Conservation (phyloP, 2,888 invertebrate genomes). For the Cheilosia soror region DNA sequence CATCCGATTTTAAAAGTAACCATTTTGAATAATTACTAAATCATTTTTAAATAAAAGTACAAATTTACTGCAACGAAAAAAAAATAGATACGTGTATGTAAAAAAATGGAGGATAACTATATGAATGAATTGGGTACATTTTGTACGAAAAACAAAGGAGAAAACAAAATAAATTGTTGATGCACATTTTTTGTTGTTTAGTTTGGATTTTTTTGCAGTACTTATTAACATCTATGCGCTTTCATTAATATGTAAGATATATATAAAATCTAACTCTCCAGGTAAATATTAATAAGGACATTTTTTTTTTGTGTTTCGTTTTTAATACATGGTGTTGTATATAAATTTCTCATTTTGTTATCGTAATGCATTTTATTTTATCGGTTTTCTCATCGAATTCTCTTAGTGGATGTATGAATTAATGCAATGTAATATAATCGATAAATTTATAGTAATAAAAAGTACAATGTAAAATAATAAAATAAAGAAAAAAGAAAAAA, state of each 20-base stretch:
- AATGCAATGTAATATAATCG: conserved; percentile 38
- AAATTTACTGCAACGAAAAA: conserved; percentile 60
- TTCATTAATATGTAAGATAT: conserved; percentile 32
- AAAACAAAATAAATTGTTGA: conserved; percentile 31
- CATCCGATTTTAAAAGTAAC: conserved; percentile 49
- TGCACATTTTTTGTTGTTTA: conserved; percentile 30
- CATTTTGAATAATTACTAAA: conserved; percentile 36
- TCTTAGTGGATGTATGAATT: conserved; percentile 39
- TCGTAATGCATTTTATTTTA: conserved; percentile 37
- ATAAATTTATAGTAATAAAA: conserved; percentile 48
- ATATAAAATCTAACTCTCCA: conserved; percentile 69
- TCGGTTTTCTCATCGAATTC: conserved; percentile 37
- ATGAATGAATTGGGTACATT: conserved; percentile 39
- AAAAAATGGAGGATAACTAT: conserved; percentile 43
- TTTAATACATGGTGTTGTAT: conserved; percentile 13
- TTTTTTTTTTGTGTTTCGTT: conserved; percentile 25
- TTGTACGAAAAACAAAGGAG: conserved; percentile 24
- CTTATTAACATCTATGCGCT: conserved; percentile 38
- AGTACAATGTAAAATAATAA: conserved; percentile 40
- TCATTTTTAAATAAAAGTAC: conserved; percentile 47
- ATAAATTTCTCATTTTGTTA: conserved; percentile 28
- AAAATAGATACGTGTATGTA: conserved; percentile 39
- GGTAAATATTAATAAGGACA: conserved; percentile 54
- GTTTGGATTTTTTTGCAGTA: no score
- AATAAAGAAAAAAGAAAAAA: conserved; percentile 50